Base-by-base conservation (phyloP, 2,797 vertebrate genomes). In the Chaenodraco wilsoni region DNA sequence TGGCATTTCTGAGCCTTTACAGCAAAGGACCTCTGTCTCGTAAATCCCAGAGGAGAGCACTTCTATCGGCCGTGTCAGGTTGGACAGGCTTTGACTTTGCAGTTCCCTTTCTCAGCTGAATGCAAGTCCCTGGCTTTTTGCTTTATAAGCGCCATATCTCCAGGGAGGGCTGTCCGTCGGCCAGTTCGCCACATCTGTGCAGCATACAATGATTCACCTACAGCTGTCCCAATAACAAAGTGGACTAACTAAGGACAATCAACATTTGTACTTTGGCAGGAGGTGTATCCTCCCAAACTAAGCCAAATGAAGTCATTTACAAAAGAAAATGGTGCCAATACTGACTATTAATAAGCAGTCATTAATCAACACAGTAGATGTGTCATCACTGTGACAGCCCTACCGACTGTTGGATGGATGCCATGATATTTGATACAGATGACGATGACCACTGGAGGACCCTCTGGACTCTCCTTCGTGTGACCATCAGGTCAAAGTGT, bases 11-110 rank as follows among this genome's bases (percentile, higher is more conserved):
- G 57, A 56, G 84, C 80, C 63, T 23, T 61, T 65, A 81, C 62
- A 74, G 71, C 57, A 64, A 79, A 86, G 63, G 33, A 79, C 76
- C 49, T 61, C 74, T 49, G 70, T 77, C 70, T 69, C 69, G 69
- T 79, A 83, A 87, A 86, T 74, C 72, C 73, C 46, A 45, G 19
- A 13, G 52, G n/a, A 57, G 62, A 73, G 65, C 17, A 74, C 50
- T 66, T 81, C 45, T 72, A 60, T 76, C 68, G 62, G 9, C 65
- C 2, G 4, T 19, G 46, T 70, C 62, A 69, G 76, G 69, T 73
- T 65, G 65, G 61, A 84, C 21, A 10, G 65, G n/a, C 74, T 64
- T 63, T 60, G 31, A 81, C 69, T 82, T 76, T 62, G 65, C 69
- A 72, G 31, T 84, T 70, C 75, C 60, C 52, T 56, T 56, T 54